Evolutionary conservation across 2,113 vertebrate species (phyloP), one percentile per base, ranked within the genome.

Genomic region (Vulpes vulpes): DNA sequence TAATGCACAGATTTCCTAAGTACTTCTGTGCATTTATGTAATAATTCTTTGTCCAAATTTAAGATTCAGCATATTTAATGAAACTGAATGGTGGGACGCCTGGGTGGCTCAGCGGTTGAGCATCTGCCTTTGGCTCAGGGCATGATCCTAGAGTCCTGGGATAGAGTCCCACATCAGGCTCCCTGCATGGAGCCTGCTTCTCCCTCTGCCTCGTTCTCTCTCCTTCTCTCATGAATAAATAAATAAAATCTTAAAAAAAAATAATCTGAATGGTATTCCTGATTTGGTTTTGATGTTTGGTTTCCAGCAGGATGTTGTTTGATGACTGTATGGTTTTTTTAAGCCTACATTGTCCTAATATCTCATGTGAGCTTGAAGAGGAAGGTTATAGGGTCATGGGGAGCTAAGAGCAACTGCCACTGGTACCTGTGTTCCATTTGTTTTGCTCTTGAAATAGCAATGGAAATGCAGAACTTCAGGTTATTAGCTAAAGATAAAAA

Each of bases 41-140:
- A 93, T 95, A 51, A 69, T 81, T 95, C 89, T 95, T 83, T 87
- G 80, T 94, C 74, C 51, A 93, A 11, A 59, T 62, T 84, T 82
- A 76, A 57, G 57, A 51, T 27, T 88, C 55, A 81, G 15, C 35
- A 5, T 89, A 55, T 38, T 67, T 84, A 87, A 23, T 94, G 74
- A 83, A 83, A 62, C 59, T 10, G 30, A 78, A 30, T 11, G 60
- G 64, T 71, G 43, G 43, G 43, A 43, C 7, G 43, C 43, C 43
- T 43, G 43, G 43, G 43, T 43, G 43, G 43, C 43, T 43, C 43
- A 43, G 43, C 7, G 43, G 43, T 43, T 43, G 43, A 43, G 43
- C 43, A 43, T 43, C 43, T 43, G 43, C 43, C 7, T 43, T 43
- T 43, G 43, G 43, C 43, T 43, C 43, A 43, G 43, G 43, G 43